Conservation (phyloP, 2,113 vertebrate genomes). For the Smithornis capensis region DNA sequence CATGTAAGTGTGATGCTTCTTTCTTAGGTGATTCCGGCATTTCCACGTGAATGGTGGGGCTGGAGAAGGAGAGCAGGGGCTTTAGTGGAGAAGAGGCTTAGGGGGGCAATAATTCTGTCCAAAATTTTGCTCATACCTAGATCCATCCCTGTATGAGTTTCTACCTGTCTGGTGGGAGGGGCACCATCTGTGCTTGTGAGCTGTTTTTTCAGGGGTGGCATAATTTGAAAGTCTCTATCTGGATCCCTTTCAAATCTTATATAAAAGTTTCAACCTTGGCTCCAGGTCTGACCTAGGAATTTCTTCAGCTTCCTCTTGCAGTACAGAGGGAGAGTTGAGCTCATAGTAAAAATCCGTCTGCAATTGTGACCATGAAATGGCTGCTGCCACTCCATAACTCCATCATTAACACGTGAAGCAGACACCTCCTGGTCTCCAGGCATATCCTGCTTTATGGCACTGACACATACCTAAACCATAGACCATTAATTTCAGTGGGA, state of each 20-base stretch:
- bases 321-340: neutral
- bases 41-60: neutral
- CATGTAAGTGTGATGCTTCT: neutral
- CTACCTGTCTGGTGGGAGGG: neutral
- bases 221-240: neutral
- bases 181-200: neutral
- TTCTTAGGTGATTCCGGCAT: neutral
- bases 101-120: neutral
- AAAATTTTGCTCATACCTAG: neutral
- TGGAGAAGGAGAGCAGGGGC: neutral
- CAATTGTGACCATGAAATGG: neutral
- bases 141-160: neutral
- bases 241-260: neutral
- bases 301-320: neutral
- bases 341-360: neutral
- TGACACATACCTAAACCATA: neutral
- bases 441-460: neutral
- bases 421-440: neutral
- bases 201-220: neutral
- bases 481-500: neutral
- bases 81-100: neutral
- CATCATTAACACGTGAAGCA: neutral
- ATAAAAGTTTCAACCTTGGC: neutral
- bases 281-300: neutral
- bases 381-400: neutral